Evolutionary conservation across 2,113 vertebrate species (phyloP).

Genomic region (Talpa occidentalis): DNA sequence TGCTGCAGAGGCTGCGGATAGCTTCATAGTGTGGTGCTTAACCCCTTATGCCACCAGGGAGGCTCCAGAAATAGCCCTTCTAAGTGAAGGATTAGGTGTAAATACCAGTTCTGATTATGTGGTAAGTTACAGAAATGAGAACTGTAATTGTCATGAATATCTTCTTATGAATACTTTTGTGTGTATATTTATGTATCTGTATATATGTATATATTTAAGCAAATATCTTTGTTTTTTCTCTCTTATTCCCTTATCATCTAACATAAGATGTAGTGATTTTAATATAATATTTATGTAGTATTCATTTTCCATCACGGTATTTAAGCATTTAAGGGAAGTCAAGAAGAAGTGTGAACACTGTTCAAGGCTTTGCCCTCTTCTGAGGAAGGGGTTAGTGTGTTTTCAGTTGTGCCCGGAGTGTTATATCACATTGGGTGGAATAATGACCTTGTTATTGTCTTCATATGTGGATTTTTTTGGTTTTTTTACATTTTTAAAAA

Average conservation of each 20-base stretch:
- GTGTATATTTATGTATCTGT: neutral
- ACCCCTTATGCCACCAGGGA: too few relatives aligned
- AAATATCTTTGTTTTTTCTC: neutral
- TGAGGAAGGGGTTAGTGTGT: neutral
- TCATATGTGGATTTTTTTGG: neutral
- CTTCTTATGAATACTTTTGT: neutral
- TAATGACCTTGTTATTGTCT: neutral
- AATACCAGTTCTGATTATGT: neutral
- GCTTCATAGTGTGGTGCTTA: too few relatives aligned
- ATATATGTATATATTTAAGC: neutral
- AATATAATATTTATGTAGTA: neutral
- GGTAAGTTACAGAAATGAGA: neutral
- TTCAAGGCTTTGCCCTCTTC: neutral
- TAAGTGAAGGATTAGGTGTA: neutral
- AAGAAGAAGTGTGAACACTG: neutral
- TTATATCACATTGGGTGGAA: neutral
- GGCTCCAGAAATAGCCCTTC: neutral
- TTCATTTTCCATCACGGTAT: neutral
- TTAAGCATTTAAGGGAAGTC: neutral
- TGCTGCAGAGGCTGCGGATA: too few relatives aligned
- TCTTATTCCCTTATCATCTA: neutral
- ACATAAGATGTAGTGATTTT: neutral
- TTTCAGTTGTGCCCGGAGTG: neutral
- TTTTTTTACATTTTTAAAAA: too few relatives aligned
- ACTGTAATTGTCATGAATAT: neutral